Evolutionary conservation across 1,140 invertebrate species (phyloP), one percentile per base, ranked within the genome.

Genomic region (Teleogryllus occipitalis): DNA sequence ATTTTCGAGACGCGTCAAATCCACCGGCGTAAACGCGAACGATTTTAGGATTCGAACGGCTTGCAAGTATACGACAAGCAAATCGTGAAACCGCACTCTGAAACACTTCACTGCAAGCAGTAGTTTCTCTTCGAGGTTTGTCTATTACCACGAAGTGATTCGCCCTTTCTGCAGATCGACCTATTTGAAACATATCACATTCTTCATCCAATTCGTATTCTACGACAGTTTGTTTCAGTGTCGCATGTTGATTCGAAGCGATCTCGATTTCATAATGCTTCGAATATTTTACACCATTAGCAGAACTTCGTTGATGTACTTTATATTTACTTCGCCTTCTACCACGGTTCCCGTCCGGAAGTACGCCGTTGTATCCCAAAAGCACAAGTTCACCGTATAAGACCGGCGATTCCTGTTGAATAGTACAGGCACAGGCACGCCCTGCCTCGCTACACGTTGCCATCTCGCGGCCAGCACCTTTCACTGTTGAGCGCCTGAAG

Each of bases 101-200:
- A 18, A 65, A 65, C 18, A 14, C 18, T 65, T 65, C 54, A 65
- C 18, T n/a, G n/a, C n/a, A n/a, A n/a, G n/a, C n/a, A n/a, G n/a
- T n/a, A n/a, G n/a, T n/a, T n/a, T n/a, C n/a, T n/a, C n/a, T n/a
- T 0, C 10, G 93, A 83, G 96, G 92, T 65, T 98, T 99, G 86
- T 99, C 98, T 93, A 99, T 98, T 73, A 99, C 97, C 81, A 99
- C 97, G 89, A 99, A 99, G 89, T 99, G 98, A 83, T 99, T 99
- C 49, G 97, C 97, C 47, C 93, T 91, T 85, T 99, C 98, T 46
- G 97, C 98, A 14, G 97, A 99, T 82, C 98, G 90, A 47, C 97
- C 97, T 86, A 99, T 97, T 95, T 99, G 97, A 88, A 99, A 99
- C 97, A 99, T 98, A 86, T 99, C 97, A 49, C 96, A 98, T 84